phyloP scores from a whole-genome alignment of 2,113 vertebrate species.

The Xyliphius kryptos region DNA sequence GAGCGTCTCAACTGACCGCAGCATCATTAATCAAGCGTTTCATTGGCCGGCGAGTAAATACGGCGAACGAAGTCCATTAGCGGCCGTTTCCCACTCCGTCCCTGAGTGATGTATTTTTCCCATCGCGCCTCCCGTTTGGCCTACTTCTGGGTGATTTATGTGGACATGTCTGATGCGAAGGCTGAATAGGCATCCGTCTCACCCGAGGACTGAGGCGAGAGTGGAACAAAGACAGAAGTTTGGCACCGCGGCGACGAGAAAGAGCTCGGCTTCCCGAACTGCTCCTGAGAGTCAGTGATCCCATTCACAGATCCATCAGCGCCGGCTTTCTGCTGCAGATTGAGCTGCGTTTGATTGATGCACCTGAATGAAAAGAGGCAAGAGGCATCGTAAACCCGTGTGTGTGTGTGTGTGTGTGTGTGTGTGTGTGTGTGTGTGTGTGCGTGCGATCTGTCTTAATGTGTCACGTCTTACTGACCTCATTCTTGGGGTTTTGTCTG shows the following conservation, averaged over 20 bases:
- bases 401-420: too few relatives aligned
- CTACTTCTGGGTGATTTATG: constrained; percentile 49
- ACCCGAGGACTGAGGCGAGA: constrained; percentile 24
- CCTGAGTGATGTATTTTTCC: constrained; percentile 39
- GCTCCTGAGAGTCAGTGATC: too few relatives aligned
- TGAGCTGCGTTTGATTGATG: too few relatives aligned
- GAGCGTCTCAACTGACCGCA: too few relatives aligned
- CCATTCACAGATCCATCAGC: too few relatives aligned
- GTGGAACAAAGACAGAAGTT: constrained; percentile 39
- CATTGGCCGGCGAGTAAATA: constrained; percentile 25
- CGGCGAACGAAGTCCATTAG: constrained; percentile 32
- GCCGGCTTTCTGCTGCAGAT: too few relatives aligned
- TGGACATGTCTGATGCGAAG: constrained; percentile 41
- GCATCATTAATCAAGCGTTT: too few relatives aligned
- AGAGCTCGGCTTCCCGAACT: not conserved
- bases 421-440: too few relatives aligned
- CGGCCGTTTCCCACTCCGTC: constrained; percentile 17
- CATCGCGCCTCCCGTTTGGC: constrained; percentile 39
- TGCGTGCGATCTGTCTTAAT: constrained; percentile 10
- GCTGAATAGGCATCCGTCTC: constrained; percentile 44
- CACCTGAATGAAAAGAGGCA: too few relatives aligned
- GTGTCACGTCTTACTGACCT: constrained; percentile 9
- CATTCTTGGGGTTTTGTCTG: not conserved
- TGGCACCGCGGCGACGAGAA: constrained; percentile 35
- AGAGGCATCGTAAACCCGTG: too few relatives aligned